A percentile compares a stretch with the other conserved stretches of the same genome.
Evolutionary conservation across 2,113 vertebrate genomes (phyloP).

Genomic region (Dascyllus trimaculatus): DNA sequence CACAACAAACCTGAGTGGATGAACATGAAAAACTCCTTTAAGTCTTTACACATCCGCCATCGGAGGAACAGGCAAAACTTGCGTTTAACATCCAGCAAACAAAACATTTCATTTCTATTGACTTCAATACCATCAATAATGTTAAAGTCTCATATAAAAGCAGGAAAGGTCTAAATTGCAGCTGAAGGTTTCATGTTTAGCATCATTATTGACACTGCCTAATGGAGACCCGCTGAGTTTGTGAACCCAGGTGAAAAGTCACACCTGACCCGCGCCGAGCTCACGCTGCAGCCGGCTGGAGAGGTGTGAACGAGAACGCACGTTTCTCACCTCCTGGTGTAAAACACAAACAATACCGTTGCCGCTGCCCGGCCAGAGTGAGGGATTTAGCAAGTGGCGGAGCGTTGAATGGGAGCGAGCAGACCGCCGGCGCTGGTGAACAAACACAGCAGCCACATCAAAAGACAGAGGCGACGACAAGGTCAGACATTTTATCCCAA

Average conservation of each 20-base stretch:
- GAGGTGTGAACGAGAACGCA: slow-evolving; percentile 47
- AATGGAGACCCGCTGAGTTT: slow-evolving; percentile 4
- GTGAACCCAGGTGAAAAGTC: slow-evolving; percentile 62
- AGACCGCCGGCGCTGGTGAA: slow-evolving; percentile 82
- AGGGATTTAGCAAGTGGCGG: slow-evolving; percentile 72
- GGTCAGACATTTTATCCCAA: slow-evolving; percentile 59
- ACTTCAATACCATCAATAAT: background rate
- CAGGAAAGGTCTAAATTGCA: background rate
- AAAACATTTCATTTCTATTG: no score
- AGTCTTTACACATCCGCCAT: no score
- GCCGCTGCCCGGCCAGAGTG: slow-evolving; percentile 39
- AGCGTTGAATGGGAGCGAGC: slow-evolving; percentile 75
- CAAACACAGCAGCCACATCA: slow-evolving; percentile 78
- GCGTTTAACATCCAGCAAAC: no score
- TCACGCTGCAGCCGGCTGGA: background rate
- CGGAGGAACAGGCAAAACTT: no score
- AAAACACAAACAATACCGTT: slow-evolving; percentile 69
- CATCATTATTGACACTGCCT: no score
- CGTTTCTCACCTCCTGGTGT: slow-evolving; percentile 73
- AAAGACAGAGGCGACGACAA: slow-evolving; percentile 61
- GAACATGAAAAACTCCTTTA: background rate
- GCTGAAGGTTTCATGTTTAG: background rate
- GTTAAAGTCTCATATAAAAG: background rate
- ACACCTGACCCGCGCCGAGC: slow-evolving; percentile 32
- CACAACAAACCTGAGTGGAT: background rate